Conservation (phyloP, 92 coral and sea anemone species). For the Scolanthus callimorphus region DNA sequence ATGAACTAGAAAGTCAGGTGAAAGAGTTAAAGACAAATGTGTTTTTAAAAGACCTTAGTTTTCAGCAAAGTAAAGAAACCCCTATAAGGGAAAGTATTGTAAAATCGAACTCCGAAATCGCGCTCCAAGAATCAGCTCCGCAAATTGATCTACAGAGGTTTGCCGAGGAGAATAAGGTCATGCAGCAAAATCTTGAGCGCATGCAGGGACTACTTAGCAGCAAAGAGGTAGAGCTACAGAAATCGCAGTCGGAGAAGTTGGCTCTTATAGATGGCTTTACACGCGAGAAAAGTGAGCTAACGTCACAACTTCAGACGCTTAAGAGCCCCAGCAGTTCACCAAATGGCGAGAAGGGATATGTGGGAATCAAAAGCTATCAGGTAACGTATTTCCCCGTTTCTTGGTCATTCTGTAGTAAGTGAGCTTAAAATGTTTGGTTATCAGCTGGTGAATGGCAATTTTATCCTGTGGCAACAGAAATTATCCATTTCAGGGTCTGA, state of each 20-base stretch:
- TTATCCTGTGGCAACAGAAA: too few species aligned
- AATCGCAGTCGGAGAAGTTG: not conserved
- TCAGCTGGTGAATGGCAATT: too few species aligned
- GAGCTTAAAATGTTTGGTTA: too few species aligned
- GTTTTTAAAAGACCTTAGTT: too few species aligned
- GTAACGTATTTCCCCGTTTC: too few species aligned
- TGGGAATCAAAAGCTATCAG: slow-evolving; percentile 46
- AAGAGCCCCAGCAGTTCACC: slow-evolving; percentile 10
- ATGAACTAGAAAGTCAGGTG: slow-evolving; percentile 52
- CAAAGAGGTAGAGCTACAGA: slow-evolving; percentile 33
- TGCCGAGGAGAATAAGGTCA: slow-evolving; percentile 21
- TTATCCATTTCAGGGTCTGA: too few species aligned
- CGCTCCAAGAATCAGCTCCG: slow-evolving; percentile 26
- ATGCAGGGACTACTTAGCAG: slow-evolving; percentile 21
- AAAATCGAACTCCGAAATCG: too few species aligned
- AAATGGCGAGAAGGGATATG: slow-evolving; percentile 34
- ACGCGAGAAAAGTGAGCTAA: slow-evolving; percentile 16
- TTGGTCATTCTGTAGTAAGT: too few species aligned
- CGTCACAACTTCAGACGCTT: slow-evolving; percentile 32
- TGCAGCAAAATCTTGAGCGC: slow-evolving; percentile 22
- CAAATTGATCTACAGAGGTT: not conserved
- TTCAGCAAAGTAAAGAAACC: too few species aligned
- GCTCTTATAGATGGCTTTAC: slow-evolving; percentile 28
- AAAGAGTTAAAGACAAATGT: slow-evolving; percentile 24
- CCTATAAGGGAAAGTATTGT: too few species aligned